A percentile compares a stretch with the other conserved stretches of the same genome.
Evolutionary conservation across 2,797 vertebrate species (phyloP).

Genomic region (Phalloptychus januarius): DNA sequence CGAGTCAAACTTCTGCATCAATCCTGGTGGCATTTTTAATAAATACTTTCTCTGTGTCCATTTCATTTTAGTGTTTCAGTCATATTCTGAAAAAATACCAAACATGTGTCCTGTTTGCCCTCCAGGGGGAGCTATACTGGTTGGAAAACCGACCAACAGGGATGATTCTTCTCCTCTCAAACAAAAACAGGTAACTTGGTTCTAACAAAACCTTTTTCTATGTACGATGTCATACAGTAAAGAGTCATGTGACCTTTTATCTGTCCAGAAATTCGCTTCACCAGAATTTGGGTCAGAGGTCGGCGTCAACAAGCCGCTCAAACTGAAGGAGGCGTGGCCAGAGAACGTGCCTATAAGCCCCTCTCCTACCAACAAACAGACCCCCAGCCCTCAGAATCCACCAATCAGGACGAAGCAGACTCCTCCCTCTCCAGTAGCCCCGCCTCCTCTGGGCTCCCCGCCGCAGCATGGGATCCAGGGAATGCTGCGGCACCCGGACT

Average conservation of each 20-base stretch:
- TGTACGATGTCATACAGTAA: not conserved
- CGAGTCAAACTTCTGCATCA: not conserved
- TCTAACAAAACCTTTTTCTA: not conserved
- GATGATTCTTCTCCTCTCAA: conserved; percentile 23
- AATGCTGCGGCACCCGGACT: conserved; percentile 61
- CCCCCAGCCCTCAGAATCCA: conserved; percentile 21
- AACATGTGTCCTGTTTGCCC: conserved; percentile 20
- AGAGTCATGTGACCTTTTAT: not conserved
- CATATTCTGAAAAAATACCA: not conserved
- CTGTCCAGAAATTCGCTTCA: conserved; percentile 38
- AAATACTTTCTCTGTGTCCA: not conserved
- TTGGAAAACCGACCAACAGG: conserved; percentile 35
- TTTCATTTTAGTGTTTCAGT: not conserved
- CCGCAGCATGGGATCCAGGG: conserved; percentile 60
- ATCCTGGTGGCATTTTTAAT: not conserved
- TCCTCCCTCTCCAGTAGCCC: not conserved
- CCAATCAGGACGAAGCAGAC: conserved; percentile 29
- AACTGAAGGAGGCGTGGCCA: conserved; percentile 38
- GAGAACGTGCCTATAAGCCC: conserved; percentile 11
- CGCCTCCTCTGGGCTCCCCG: not conserved
- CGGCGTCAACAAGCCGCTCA: accelerated
- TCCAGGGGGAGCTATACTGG: conserved; percentile 61
- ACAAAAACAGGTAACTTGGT: conserved; percentile 32
- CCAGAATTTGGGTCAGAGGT: conserved; percentile 5
- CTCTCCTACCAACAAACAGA: conserved; percentile 16